Evolutionary conservation across 2,797 vertebrate species (phyloP), one percentile per base, ranked within the genome.

Genomic region (Vireo griseus): DNA sequence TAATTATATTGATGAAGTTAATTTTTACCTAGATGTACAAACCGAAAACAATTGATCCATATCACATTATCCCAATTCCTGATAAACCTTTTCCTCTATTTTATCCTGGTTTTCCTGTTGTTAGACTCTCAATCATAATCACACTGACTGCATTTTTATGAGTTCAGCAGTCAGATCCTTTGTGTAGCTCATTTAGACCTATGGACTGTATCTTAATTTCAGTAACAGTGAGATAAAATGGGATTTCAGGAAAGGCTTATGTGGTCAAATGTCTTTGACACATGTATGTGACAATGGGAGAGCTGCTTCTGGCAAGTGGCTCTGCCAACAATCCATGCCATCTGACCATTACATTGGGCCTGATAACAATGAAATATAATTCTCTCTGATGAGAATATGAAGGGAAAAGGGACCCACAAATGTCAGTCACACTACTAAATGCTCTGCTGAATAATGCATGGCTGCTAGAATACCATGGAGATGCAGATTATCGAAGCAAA

Each of bases 361-460:
- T 44, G 65, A 79, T 91, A 85, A 87, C 72, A 94, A 67, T 89
- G 84, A 83, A 85, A 91, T 87, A 44, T 52, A 85, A 87, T 92
- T 94, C 37, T 81, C 76, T 90, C 63, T 87, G 80, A 51, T 82
- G 74, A 88, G 76, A 86, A 37, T 40, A 28, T 42, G 59, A 82
- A 85, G 37, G 45, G 33, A 4, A 57, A 76, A 94, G 85, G 40
- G 57, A 74, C 71, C 47, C 80, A 94, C 61, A 68, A 68, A 54
- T 75, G 73, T 88, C 86, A 79, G 25, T 90, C 42, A 69, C 25
- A 20, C 39, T 92, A 29, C 65, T 86, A 26, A 92, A 0, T 77
- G 59, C 61, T 91, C 80, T 89, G 4, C 61, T 95, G 93, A 92
- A 93, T 93, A 94, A 93, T 92, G 39, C 57, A 85, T 85, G 50